These are phyloP conservation scores for Acrocera orbiculus DNA, from an alignment of 2,888 invertebrate genomes.

Conservation along the genomic window DNA sequence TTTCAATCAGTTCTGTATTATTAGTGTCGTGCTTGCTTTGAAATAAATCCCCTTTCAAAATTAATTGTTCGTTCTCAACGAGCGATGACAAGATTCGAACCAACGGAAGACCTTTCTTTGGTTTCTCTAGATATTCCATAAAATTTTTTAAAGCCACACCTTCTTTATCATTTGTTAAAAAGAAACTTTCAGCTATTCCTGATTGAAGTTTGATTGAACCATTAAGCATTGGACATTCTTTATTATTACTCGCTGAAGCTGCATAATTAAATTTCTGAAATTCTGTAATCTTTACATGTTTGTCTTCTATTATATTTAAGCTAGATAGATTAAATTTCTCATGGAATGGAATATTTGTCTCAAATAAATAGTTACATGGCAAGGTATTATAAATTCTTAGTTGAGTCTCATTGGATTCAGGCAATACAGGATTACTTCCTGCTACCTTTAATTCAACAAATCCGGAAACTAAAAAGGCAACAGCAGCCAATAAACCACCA, in stretches of 20 bases:
- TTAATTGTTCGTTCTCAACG: constrained; percentile 13
- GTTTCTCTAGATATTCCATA: constrained; percentile 21
- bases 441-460: constrained; percentile 58
- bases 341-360: constrained; percentile 13
- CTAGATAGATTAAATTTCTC: constrained; percentile 16
- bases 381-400: constrained; percentile 53
- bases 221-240: constrained; percentile 15
- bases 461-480: constrained; percentile 71
- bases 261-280: constrained; percentile 2
- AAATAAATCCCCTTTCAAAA: constrained; percentile 1
- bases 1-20: constrained; percentile 7
- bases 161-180: constrained; percentile 10
- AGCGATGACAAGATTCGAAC: constrained; percentile 25
- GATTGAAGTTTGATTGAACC: constrained; percentile 17
- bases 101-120: constrained; percentile 21
- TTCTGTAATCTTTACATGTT: constrained; percentile 25
- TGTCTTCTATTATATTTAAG: constrained; percentile 32
- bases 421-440: constrained; percentile 41
- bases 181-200: constrained; percentile 21
- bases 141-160: too few species aligned
- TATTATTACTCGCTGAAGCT: neutral
- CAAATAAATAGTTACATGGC: constrained; percentile 36
- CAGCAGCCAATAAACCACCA: constrained; percentile 69
- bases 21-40: constrained; percentile 3
- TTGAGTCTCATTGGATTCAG: constrained; percentile 40